Percentiles rank a stretch among this genome's conserved stretches.
Conservation (phyloP, 2,113 vertebrate genomes). For the Micronycteris hirsuta region DNA sequence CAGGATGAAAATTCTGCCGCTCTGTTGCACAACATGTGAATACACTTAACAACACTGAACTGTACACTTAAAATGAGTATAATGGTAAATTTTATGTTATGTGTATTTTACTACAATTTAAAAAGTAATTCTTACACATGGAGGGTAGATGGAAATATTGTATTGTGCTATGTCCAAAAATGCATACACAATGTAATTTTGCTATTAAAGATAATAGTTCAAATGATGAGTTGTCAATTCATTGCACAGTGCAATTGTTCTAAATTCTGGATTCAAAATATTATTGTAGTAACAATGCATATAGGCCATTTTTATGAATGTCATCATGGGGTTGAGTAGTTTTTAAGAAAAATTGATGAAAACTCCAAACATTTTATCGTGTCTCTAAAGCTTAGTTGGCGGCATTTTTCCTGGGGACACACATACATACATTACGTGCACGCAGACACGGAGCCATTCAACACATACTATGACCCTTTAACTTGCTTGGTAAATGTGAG, state of each 20-base stretch:
- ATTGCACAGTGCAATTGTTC: background rate
- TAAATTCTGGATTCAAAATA: slow-evolving; percentile 20
- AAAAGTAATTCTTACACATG: background rate
- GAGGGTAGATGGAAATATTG: background rate
- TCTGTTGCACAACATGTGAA: background rate
- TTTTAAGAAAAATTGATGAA: background rate
- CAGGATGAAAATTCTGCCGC: background rate
- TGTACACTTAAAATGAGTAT: background rate
- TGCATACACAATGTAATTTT: background rate
- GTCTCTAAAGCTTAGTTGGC: background rate
- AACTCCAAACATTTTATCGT: background rate
- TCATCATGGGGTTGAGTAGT: background rate
- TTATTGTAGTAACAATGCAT: background rate
- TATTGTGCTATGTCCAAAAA: background rate
- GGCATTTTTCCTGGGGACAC: background rate
- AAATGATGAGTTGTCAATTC: background rate
- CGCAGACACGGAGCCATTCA: background rate
- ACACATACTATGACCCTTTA: background rate
- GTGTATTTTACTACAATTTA: background rate
- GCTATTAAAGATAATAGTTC: background rate
- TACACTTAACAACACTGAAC: background rate
- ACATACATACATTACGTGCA: background rate
- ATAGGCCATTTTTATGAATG: background rate
- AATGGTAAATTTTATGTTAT: background rate
- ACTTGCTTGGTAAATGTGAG: background rate